Conservation (phyloP, 2,888 invertebrate genomes). For the Calameuta filiformis region DNA sequence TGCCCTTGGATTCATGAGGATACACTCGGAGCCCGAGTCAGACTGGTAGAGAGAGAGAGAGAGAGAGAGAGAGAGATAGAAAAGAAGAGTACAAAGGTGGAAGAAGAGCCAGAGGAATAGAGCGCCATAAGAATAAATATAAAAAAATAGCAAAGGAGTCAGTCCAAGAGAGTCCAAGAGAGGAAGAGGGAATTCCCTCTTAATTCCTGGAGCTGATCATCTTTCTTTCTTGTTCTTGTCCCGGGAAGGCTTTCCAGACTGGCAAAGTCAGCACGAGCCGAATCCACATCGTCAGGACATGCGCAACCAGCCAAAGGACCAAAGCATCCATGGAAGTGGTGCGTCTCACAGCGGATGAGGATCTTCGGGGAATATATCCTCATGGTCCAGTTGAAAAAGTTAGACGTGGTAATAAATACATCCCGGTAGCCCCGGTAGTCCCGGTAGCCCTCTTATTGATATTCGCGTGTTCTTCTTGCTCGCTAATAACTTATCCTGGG, state of each 20-base stretch:
- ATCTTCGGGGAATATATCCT: neutral
- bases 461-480: slow-evolving; percentile 47
- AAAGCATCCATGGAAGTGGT: neutral
- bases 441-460: slow-evolving; percentile 46
- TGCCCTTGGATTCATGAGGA: neutral
- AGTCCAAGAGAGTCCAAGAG: neutral
- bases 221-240: neutral
- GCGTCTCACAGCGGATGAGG: neutral
- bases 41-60: neutral
- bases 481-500: slow-evolving; percentile 62
- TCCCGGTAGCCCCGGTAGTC: slow-evolving; percentile 26
- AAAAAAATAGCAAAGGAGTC: neutral
- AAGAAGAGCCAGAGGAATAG: neutral
- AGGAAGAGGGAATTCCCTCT: neutral
- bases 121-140: neutral
- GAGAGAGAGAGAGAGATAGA: slow-evolving; percentile 2
- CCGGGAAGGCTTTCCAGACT: neutral
- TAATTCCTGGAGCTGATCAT: neutral
- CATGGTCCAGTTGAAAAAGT: slow-evolving; percentile 34
- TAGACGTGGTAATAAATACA: slow-evolving; percentile 49
- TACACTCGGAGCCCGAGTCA: neutral
- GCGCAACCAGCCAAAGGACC: neutral
- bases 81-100: neutral
- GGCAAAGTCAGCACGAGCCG: neutral
- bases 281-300: neutral